Percentiles rank a stretch among this genome's conserved stretches.
These are phyloP conservation scores for Grammomys dolichurus DNA, from an alignment of 2,113 vertebrate species.

Conservation along the genomic window DNA sequence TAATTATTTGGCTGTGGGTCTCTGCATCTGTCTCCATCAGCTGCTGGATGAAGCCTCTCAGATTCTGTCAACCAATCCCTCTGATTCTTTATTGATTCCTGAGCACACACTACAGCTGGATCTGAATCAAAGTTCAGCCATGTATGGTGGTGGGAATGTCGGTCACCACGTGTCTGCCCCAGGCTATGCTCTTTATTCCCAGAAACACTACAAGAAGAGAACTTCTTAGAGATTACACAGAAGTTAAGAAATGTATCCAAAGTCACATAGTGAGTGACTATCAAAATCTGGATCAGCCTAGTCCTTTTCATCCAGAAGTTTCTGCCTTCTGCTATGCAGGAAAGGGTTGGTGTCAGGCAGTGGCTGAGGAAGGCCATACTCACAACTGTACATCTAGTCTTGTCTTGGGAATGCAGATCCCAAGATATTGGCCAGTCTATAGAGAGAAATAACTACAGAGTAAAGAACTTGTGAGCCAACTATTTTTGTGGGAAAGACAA, in stretches of 20 bases:
- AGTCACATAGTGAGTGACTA: background rate
- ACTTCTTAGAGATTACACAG: background rate
- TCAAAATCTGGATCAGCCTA: background rate
- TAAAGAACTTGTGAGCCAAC: background rate
- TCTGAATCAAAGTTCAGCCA: background rate
- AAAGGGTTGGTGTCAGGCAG: background rate
- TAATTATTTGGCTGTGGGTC: no score
- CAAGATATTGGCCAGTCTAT: background rate
- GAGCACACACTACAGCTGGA: rapidly evolving
- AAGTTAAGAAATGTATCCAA: background rate
- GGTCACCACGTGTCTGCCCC: background rate
- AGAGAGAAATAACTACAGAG: background rate
- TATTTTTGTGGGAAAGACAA: background rate
- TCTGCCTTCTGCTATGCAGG: background rate
- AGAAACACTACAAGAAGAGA: background rate
- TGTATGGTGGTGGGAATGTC: rapidly evolving
- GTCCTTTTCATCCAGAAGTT: background rate
- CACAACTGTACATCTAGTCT: background rate
- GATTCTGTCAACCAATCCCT: background rate
- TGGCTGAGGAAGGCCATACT: background rate
- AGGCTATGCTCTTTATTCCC: background rate
- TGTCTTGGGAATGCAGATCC: background rate
- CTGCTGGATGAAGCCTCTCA: no score
- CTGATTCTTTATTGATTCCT: background rate
- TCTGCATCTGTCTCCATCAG: no score